Base-by-base conservation (phyloP, 1,140 invertebrate genomes). In the Drosophila nigrodunni region DNA sequence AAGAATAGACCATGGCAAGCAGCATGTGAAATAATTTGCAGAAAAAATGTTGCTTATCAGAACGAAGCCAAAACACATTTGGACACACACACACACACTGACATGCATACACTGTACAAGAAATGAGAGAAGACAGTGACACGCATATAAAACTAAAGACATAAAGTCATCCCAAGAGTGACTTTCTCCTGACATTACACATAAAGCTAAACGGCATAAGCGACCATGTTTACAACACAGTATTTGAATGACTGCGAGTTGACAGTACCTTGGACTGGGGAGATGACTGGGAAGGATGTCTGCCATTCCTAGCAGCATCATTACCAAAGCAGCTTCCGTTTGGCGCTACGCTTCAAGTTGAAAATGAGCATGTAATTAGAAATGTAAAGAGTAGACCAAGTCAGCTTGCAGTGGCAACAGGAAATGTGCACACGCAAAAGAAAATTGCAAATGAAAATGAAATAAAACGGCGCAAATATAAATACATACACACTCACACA, bases 351-450 rank as follows among this genome's bases (percentile, higher is more conserved):
- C 60, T 82, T 78, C 62, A 81, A 78, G 75, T 82, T 82, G 76
- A 75, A 78, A 82, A 82, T 75, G 67, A 82, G 80, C 80, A 76
- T 78, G 79, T 82, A 82, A 82, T 82, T 82, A 82, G 75, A 82
- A 82, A 82, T 78, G 71, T 82, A 82, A 82, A 77, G 74, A 80
- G 70, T 39, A 64, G 61, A 72, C 34, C 43, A 35, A 78, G 71
- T 43, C 52, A 64, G 39, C 21, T 54, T 21, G 35, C 35, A 39
- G 35, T 44, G 59, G 65, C 52, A 82, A 74, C 62, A 75, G 80
- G 71, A 82, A 82, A 82, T 82, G 79, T 82, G 52, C 74, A 74
- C 78, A 82, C 69, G 74, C 78, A 77, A 80, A 74, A 79, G 55
- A 77, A 79, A 79, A 79, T 77, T 79, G 70, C 64, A 71, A 82